Evolutionary conservation across 2,113 vertebrate species (phyloP).

Genomic region (Indicator maculatus): DNA sequence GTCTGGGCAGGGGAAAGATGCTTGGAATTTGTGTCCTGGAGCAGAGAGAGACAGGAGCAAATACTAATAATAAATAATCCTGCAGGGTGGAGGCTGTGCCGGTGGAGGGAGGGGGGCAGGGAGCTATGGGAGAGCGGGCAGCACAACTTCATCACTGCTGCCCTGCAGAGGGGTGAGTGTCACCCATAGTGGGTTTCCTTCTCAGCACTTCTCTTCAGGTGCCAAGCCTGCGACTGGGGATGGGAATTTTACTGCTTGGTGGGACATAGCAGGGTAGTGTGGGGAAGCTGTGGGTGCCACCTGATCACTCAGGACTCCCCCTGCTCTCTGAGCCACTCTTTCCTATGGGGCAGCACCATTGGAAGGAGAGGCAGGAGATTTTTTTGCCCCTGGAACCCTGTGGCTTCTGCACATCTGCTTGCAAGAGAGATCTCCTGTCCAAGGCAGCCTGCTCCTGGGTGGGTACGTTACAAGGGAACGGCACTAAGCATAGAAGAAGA

Average conservation of each 20-base stretch:
- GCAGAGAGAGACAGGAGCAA: slow-evolving; percentile 77
- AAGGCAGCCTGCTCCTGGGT: not conserved
- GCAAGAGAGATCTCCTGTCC: not conserved
- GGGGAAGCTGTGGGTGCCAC: not conserved
- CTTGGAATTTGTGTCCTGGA: slow-evolving; percentile 88
- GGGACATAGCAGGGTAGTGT: not conserved
- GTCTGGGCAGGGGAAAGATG: slow-evolving; percentile 84
- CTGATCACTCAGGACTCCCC: fast-evolving
- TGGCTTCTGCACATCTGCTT: not conserved
- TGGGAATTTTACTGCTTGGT: not conserved
- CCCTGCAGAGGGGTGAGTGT: not conserved
- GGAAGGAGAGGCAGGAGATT: not conserved
- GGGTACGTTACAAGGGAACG: not conserved
- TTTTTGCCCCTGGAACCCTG: not conserved
- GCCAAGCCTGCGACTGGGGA: not conserved
- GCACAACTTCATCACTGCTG: not conserved
- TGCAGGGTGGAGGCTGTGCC: slow-evolving; percentile 30
- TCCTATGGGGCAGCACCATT: not conserved
- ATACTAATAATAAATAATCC: slow-evolving; percentile 71
- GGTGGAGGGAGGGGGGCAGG: not conserved
- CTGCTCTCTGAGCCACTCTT: not conserved
- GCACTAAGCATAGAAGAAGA: fast-evolving
- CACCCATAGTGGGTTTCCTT: fast-evolving
- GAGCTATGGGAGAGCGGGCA: not conserved
- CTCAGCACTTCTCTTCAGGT: not conserved